Percentiles rank a stretch among this genome's conserved stretches.
phyloP scores from a whole-genome alignment of 2,888 invertebrate species.

The Ferrisia virgata region DNA sequence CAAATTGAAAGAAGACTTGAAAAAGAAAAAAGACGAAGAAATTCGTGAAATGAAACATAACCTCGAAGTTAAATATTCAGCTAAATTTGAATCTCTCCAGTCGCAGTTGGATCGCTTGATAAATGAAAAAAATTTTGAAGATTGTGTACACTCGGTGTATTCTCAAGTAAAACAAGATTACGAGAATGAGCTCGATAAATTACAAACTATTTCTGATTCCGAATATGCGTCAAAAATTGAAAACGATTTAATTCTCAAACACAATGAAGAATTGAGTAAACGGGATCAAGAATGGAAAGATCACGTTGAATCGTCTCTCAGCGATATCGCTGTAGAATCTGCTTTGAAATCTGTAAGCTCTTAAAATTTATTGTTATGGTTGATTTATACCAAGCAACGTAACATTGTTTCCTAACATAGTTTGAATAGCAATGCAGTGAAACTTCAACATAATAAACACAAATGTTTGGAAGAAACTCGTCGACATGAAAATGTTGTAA shows the following conservation, averaged over 20 bases:
- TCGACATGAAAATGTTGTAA: no score
- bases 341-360: conserved; percentile 32
- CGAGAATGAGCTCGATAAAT: not conserved
- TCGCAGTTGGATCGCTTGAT: not conserved
- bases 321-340: conserved; percentile 17
- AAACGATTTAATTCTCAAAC: conserved; percentile 24
- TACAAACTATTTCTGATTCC: conserved; percentile 17
- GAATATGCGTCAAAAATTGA: conserved; percentile 19
- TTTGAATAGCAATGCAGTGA: no score
- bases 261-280: not conserved
- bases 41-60: conserved; percentile 2
- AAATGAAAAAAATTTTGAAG: conserved; percentile 31
- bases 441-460: no score
- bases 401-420: no score
- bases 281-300: conserved; percentile 27
- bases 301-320: conserved; percentile 30
- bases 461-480: no score
- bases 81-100: conserved; percentile 29
- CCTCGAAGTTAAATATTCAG: conserved; percentile 2
- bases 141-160: conserved; percentile 21
- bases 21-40: conserved; percentile 32
- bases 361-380: not conserved
- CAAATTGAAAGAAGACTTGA: conserved; percentile 31
- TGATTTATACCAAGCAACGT: no score
- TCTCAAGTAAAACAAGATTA: conserved; percentile 31